Base-by-base conservation (phyloP, 2,888 invertebrate genomes). In the Cremastinae sp. region DNA sequence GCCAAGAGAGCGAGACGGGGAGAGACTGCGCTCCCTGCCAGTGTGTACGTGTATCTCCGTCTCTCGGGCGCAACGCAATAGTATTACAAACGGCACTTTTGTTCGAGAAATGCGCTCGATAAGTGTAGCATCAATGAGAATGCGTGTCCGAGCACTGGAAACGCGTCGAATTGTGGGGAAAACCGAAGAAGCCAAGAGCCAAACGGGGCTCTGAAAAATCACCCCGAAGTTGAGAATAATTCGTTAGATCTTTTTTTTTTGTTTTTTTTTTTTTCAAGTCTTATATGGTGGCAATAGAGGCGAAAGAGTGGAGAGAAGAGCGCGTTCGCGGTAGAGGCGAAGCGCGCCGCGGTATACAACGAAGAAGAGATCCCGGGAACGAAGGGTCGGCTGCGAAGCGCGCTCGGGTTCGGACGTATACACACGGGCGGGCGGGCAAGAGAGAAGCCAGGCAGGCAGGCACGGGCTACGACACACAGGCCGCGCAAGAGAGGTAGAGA, bases 301-400 rank as follows among this genome's bases (percentile, higher is more conserved):
- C 18, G 16, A 34, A 45, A n/a, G n/a, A n/a, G 56, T 28, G 54
- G 41, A 16, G 41, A 43, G 16, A 43, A 12, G 41, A 66, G 66
- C 28, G 47, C 36, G 34, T 36, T 34, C 18, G 4, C 56, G 56
- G 18, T 53, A 69, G 69, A 70, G 72, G 54, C 72, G 10, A 64
- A 54, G 56, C 72, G 56, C 72, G 71, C 36, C 72, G 38, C 62
- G 72, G 47, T 69, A 49, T 72, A 62, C 64, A 59, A 72, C 64
- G 72, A 56, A 62, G 62, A 54, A 69, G 69, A 71, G 61, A 66
- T 72, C 74, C 74, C 78, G 75, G 74, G 74, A 73, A 76, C 76
- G 76, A 76, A 76, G 76, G 74, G 78, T 75, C 78, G 74, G 38
- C 59, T 43, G 51, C 61, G 56, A 54, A 64, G 65, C 64, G 61